Percentiles rank a stretch among this genome's conserved stretches.
phyloP scores from a whole-genome alignment of 2,888 invertebrate genomes.

The Siphonodentalium dalli region DNA sequence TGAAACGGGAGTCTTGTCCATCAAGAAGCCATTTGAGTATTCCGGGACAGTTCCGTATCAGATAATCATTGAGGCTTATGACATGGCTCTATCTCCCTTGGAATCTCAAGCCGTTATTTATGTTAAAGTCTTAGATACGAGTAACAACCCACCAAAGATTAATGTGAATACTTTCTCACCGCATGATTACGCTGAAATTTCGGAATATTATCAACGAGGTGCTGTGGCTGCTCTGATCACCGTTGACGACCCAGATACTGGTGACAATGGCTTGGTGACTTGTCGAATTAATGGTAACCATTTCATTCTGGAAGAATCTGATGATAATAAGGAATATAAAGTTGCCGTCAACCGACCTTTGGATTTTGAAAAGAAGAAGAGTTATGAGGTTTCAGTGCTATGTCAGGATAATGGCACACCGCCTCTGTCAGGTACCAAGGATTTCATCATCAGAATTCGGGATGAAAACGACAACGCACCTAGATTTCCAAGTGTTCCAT shows the following conservation, averaged over 20 bases:
- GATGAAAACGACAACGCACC: constrained; percentile 94
- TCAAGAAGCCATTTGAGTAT: constrained; percentile 39
- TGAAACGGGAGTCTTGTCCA: constrained; percentile 41
- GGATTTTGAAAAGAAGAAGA: constrained; percentile 32
- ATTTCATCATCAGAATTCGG: constrained; percentile 68
- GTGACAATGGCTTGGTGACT: constrained; percentile 47
- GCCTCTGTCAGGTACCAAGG: constrained; percentile 30
- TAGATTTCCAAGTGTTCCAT: constrained; percentile 72
- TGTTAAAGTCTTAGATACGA: constrained; percentile 77
- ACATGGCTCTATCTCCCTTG: constrained; percentile 43
- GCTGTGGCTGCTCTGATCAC: constrained; percentile 48
- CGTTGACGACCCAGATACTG: constrained; percentile 46
- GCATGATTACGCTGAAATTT: constrained; percentile 35
- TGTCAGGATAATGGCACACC: constrained; percentile 40
- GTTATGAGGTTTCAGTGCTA: constrained; percentile 30
- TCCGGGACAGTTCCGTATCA: constrained; percentile 32
- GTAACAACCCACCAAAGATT: constrained; percentile 87
- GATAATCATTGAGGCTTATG: constrained; percentile 46
- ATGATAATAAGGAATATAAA: constrained; percentile 45
- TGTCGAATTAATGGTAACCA: constrained; percentile 37
- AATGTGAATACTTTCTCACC: constrained; percentile 44
- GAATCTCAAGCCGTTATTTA: constrained; percentile 42
- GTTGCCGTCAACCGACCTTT: constrained; percentile 33
- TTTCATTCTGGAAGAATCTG: constrained; percentile 42
- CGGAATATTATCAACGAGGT: constrained; percentile 47